These are phyloP conservation scores for Andrena dorsata DNA, from an alignment of 2,888 invertebrate species.

Conservation along the genomic window DNA sequence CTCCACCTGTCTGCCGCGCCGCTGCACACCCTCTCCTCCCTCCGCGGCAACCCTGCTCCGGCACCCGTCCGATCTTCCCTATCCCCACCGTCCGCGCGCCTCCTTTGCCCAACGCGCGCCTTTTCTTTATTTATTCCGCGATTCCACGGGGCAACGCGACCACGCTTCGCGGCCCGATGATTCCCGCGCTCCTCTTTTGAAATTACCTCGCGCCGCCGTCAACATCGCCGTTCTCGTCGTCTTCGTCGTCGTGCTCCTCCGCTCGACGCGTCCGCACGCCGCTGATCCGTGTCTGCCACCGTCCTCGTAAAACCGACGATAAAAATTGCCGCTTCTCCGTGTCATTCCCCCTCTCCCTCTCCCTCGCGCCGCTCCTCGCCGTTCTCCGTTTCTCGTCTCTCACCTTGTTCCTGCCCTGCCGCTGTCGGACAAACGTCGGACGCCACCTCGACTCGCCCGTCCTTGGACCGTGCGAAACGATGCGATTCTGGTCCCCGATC, in stretches of 20 bases:
- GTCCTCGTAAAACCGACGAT: constrained; percentile 50
- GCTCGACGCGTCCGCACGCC: constrained; percentile 7
- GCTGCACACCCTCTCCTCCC: constrained; percentile 69
- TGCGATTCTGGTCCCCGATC: constrained; percentile 32
- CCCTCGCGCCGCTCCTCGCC: background rate
- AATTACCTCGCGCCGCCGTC: constrained; percentile 23
- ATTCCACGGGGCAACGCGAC: constrained; percentile 69
- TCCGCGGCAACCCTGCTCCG: constrained; percentile 54
- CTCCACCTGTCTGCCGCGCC: constrained; percentile 79
- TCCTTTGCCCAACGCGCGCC: constrained; percentile 77
- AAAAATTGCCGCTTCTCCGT: constrained; percentile 34
- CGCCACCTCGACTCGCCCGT: constrained; percentile 42
- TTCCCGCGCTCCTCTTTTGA: constrained; percentile 40
- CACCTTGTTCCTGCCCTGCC: background rate
- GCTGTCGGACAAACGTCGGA: constrained; percentile 5
- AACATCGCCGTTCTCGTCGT: background rate
- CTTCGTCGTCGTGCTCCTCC: constrained; percentile 8
- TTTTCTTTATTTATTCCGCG: constrained; percentile 80
- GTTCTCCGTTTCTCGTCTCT: constrained; percentile 12
- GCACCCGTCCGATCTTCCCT: constrained; percentile 67
- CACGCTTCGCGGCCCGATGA: constrained; percentile 52
- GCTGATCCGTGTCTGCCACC: constrained; percentile 18
- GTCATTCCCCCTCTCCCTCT: constrained; percentile 6
- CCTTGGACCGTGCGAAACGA: constrained; percentile 46
- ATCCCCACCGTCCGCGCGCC: constrained; percentile 72